Evolutionary conservation across 2,113 vertebrate genomes (phyloP).

Genomic region (Mastomys coucha): DNA sequence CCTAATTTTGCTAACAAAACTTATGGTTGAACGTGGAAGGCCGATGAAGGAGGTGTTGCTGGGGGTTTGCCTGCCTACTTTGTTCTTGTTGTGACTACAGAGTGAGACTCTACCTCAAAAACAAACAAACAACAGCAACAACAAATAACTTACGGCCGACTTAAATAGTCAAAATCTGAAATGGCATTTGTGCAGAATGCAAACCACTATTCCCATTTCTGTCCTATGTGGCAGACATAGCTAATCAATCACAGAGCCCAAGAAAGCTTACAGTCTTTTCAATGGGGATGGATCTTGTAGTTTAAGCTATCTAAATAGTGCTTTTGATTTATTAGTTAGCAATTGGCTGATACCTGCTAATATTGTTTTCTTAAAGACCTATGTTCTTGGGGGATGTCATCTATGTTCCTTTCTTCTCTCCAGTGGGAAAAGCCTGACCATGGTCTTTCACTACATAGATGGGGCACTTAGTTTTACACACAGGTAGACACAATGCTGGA

Average conservation of each 20-base stretch:
- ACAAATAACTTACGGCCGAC: neutral
- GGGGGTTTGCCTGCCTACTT: neutral
- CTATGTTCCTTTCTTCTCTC: neutral
- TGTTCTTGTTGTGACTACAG: neutral
- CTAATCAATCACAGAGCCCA: conserved; percentile 33
- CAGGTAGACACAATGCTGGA: neutral
- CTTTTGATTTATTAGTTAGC: neutral
- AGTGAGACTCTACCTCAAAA: neutral
- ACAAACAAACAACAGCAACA: neutral
- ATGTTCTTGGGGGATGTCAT: neutral
- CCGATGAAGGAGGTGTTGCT: neutral
- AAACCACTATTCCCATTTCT: neutral
- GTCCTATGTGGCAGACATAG: neutral
- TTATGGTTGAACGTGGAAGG: neutral
- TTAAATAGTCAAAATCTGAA: neutral
- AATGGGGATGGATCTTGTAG: neutral
- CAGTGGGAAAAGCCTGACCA: neutral
- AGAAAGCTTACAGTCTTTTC: neutral
- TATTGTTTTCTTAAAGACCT: conserved; percentile 15
- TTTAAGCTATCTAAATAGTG: neutral
- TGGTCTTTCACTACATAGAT: neutral
- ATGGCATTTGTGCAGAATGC: no score
- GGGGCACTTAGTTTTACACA: neutral
- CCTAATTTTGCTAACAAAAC: neutral
- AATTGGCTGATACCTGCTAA: neutral